These are phyloP conservation scores for Xiphydria camelus DNA, from an alignment of 2,888 invertebrate species.

Conservation along the genomic window DNA sequence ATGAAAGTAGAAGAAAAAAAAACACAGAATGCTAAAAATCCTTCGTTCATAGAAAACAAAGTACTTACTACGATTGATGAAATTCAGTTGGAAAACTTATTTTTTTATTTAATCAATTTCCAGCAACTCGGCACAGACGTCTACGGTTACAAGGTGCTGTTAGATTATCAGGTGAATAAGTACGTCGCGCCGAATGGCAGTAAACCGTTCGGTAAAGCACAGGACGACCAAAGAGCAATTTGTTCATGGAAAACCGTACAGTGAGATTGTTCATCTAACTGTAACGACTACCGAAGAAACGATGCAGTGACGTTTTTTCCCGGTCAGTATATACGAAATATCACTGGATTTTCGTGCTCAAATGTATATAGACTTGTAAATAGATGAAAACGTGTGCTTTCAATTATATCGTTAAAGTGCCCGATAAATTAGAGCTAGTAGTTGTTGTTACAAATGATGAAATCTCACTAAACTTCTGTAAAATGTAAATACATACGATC, in stretches of 20 bases:
- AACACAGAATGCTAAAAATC: neutral
- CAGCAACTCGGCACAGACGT: slow-evolving; percentile 83
- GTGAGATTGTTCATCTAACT: too few species aligned
- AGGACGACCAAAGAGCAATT: slow-evolving; percentile 75
- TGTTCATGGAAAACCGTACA: slow-evolving; percentile 75
- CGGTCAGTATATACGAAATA: too few species aligned
- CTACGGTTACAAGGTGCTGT: slow-evolving; percentile 75
- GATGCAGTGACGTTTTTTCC: too few species aligned
- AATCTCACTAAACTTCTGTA: too few species aligned
- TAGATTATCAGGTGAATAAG: slow-evolving; percentile 81
- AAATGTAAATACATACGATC: too few species aligned
- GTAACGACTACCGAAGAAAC: too few species aligned
- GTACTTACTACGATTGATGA: neutral
- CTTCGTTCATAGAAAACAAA: neutral
- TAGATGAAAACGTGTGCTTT: too few species aligned
- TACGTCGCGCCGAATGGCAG: slow-evolving; percentile 73
- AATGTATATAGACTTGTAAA: too few species aligned
- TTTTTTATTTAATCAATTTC: slow-evolving; percentile 31
- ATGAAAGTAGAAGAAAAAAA: neutral
- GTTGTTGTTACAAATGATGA: too few species aligned
- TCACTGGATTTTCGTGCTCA: too few species aligned
- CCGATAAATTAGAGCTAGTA: too few species aligned
- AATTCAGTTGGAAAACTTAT: neutral
- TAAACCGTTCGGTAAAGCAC: slow-evolving; percentile 74
- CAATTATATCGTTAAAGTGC: too few species aligned